Conservation (phyloP, 2,888 invertebrate genomes). For the Linnaemya vulpina region DNA sequence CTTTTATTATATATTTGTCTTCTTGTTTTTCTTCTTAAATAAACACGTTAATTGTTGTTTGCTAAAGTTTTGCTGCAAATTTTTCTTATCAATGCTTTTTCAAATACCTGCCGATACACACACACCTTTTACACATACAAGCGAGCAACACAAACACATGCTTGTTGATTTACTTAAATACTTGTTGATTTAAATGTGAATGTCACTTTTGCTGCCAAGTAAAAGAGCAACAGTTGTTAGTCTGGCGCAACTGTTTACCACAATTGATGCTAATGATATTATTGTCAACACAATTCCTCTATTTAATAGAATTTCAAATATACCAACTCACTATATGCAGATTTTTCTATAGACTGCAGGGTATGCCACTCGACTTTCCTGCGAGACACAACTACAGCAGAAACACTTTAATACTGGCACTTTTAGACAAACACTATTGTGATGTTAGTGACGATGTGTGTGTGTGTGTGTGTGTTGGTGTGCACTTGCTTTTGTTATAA, state of each 20-base stretch:
- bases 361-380: constrained; percentile 9
- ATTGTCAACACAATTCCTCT: constrained; percentile 64
- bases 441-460: not conserved
- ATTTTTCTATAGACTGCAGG: constrained; percentile 10
- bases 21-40: not conserved
- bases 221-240: constrained; percentile 72
- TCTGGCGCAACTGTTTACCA: constrained; percentile 52
- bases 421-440: not conserved
- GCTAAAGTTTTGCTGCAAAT: not conserved
- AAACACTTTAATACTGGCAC: not conserved
- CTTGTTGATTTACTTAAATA: constrained; percentile 44
- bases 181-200: constrained; percentile 58
- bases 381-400: not conserved
- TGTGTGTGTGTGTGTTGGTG: not conserved
- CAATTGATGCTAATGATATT: constrained; percentile 69
- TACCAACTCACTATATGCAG: constrained; percentile 13
- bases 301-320: not conserved
- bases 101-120: not conserved
- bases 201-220: constrained; percentile 17
- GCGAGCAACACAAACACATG: not conserved
- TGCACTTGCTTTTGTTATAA: constrained; percentile 5
- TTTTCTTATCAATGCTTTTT: not conserved
- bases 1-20: too few relatives aligned
- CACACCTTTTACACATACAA: not conserved
- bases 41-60: constrained; percentile 30